Base-by-base conservation (phyloP, 2,113 vertebrate species). In the Seriola aureovittata region DNA sequence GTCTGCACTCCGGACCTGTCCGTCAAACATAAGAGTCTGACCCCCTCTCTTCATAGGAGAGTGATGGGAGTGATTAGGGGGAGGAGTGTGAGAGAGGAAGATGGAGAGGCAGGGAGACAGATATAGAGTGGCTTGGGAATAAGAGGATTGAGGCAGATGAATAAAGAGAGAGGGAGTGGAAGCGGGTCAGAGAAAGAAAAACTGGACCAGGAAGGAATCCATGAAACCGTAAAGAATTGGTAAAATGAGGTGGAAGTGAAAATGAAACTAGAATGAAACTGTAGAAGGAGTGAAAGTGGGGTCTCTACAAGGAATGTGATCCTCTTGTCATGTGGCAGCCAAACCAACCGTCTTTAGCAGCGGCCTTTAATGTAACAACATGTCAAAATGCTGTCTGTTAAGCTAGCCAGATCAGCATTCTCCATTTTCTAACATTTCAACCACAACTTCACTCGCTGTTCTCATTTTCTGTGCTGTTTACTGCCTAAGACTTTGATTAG, bases 1-100 rank as follows among this genome's bases (percentile, higher is more conserved):
- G 87, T 90, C 86, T 87, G 88, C 86, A 91, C 93, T 89, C 84
- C 91, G 89, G 91, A 76, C 78, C 91, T 88, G 91, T 91, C 93
- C 71, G 23, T 95, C 94, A 94, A 90, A 91, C 85, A 86, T 87
- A 71, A 91, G 89, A 85, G 89, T 58, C 87, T 81, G 85, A 80
- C 79, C 88, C 89, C 88, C 40, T 66, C 58, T 78, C 74, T 82
- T 90, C 85, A 89, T 82, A 58, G 58, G 74, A 78, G 85, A 88
- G 88, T 75, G 85, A 90, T 85, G 76, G 75, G 67, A 85, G 86
- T 75, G 91, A 89, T 85, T 85, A 82, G 55, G 72, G 84, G 86
- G 72, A 82, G 85, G 60, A 68, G 75, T 80, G 73, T 46, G 58
- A 81, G 78, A 44, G 74, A 84, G 73, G 73, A 76, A 75, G 80